Evolutionary conservation across 2,888 invertebrate genomes (phyloP).

Genomic region (Antheraea assamensis): DNA sequence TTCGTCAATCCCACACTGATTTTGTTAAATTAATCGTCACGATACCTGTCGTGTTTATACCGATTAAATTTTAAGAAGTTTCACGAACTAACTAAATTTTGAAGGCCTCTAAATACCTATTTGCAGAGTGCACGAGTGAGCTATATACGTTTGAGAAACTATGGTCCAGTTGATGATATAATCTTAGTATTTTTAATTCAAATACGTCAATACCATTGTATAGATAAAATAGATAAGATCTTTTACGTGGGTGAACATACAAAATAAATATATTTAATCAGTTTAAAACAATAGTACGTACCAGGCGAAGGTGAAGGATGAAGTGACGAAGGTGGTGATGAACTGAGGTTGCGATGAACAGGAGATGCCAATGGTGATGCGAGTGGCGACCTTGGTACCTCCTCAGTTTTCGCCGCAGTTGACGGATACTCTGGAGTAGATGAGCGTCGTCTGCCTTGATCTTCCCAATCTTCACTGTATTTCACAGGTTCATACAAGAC

Average conservation of each 20-base stretch:
- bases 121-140: too few species aligned
- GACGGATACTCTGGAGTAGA: slow-evolving; percentile 69
- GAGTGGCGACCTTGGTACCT: slow-evolving; percentile 57
- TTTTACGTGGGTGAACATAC: slow-evolving; percentile 32
- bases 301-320: slow-evolving; percentile 66
- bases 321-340: slow-evolving; percentile 55
- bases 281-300: slow-evolving; percentile 44
- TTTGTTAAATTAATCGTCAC: too few species aligned
- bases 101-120: too few species aligned
- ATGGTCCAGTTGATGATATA: neutral
- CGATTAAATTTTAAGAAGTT: too few species aligned
- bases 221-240: slow-evolving; percentile 52
- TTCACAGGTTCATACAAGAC: slow-evolving; percentile 61
- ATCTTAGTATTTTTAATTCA: slow-evolving; percentile 6
- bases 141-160: too few species aligned
- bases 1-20: too few species aligned
- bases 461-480: slow-evolving; percentile 65
- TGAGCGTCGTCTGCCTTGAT: slow-evolving; percentile 65
- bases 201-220: slow-evolving; percentile 44
- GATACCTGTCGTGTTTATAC: too few species aligned
- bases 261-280: slow-evolving; percentile 21
- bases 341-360: slow-evolving; percentile 55
- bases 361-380: slow-evolving; percentile 68
- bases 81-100: too few species aligned
- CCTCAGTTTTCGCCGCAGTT: slow-evolving; percentile 46